A percentile compares a stretch with the other conserved stretches of the same genome.
Conservation (phyloP, 2,888 invertebrate genomes). For the Drosophila anceps region DNA sequence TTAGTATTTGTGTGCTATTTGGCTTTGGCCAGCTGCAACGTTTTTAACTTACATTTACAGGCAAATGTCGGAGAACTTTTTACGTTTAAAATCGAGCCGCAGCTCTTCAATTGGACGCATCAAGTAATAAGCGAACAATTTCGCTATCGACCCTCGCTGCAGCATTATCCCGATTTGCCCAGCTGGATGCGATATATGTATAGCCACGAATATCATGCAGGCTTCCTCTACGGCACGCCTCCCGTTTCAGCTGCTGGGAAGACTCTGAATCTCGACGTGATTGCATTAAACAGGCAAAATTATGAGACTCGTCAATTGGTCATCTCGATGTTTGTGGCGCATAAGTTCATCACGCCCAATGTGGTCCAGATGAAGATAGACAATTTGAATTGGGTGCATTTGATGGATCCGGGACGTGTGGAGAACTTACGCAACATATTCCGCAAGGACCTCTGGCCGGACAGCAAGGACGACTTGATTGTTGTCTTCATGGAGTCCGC, state of each 20-base stretch:
- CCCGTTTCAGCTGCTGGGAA: slow-evolving; percentile 88
- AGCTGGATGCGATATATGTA: slow-evolving; percentile 94
- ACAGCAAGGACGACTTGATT: slow-evolving; percentile 91
- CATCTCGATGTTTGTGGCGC: slow-evolving; percentile 88
- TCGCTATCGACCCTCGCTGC: slow-evolving; percentile 90
- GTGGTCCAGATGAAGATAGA: slow-evolving; percentile 95
- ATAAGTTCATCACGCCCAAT: slow-evolving; percentile 90
- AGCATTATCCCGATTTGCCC: slow-evolving; percentile 93
- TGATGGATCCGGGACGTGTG: slow-evolving; percentile 91
- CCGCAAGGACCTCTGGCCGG: slow-evolving; percentile 91
- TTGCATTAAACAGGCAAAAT: slow-evolving; percentile 91
- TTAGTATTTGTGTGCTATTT: slow-evolving; percentile 31
- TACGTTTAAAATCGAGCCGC: slow-evolving; percentile 91
- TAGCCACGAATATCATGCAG: slow-evolving; percentile 91
- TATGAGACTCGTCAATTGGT: slow-evolving; percentile 90
- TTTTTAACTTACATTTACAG: slow-evolving; percentile 56
- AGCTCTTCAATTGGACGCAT: slow-evolving; percentile 92
- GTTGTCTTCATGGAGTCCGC: slow-evolving; percentile 94
- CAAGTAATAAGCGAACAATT: slow-evolving; percentile 84
- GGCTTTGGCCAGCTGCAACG: slow-evolving; percentile 3
- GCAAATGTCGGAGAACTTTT: slow-evolving; percentile 89
- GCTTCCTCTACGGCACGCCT: slow-evolving; percentile 94
- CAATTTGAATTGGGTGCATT: slow-evolving; percentile 94
- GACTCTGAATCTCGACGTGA: slow-evolving; percentile 88
- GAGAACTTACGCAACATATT: slow-evolving; percentile 92